These are phyloP conservation scores for Dasyornis broadbenti DNA, from an alignment of 2,113 vertebrate species.

Conservation along the genomic window DNA sequence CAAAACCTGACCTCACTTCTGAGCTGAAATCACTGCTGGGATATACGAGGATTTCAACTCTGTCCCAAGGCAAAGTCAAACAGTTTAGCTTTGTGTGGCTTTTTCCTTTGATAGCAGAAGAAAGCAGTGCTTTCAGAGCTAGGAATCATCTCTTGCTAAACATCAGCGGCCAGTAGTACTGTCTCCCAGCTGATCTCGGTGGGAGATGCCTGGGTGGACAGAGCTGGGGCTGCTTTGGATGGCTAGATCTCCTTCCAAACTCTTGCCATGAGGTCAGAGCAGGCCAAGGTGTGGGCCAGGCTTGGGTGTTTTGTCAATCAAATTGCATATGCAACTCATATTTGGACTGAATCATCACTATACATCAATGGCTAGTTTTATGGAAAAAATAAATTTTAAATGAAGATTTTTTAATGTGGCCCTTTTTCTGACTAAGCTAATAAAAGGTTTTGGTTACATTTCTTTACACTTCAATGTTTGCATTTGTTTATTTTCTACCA, in stretches of 20 bases:
- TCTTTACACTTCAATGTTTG: neutral
- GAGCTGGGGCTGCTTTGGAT: neutral
- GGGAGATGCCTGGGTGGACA: neutral
- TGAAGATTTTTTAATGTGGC: neutral
- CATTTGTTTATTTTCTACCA: neutral
- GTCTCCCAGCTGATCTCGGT: neutral
- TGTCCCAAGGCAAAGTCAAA: constrained; percentile 1
- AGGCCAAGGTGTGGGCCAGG: neutral
- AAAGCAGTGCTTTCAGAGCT: neutral
- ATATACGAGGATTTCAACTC: neutral
- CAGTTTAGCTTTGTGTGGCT: neutral
- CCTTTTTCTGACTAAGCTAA: neutral
- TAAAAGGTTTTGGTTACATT: neutral
- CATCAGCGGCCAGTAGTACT: neutral
- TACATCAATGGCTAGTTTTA: neutral
- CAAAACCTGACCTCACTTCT: neutral
- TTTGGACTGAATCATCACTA: neutral
- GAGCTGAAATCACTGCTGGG: neutral
- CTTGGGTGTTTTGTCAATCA: neutral
- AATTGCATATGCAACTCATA: neutral
- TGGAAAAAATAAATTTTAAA: neutral
- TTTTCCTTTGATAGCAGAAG: neutral
- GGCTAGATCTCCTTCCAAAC: neutral
- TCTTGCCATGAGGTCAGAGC: neutral
- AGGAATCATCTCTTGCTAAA: neutral